These are phyloP conservation scores for Eupithecia exiguata DNA, from an alignment of 2,888 invertebrate species.

Conservation along the genomic window DNA sequence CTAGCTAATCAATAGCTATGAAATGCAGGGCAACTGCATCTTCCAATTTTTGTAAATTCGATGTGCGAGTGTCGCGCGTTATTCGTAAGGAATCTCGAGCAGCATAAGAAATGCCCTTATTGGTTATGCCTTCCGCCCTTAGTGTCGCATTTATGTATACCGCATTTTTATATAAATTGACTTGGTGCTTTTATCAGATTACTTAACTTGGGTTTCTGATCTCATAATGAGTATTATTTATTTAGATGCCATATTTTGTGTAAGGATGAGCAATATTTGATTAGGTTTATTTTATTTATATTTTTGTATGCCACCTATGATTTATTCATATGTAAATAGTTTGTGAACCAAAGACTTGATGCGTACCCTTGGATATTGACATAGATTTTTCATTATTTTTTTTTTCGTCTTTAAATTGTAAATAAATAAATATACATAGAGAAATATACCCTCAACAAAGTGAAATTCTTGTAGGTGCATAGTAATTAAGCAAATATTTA, in stretches of 20 bases:
- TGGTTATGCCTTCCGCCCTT: neutral
- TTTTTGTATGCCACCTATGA: constrained; percentile 61
- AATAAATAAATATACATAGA: constrained; percentile 59
- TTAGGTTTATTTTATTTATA: constrained; percentile 72
- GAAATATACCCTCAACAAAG: constrained; percentile 59
- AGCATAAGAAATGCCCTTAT: neutral
- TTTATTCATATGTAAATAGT: constrained; percentile 68
- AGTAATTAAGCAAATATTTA: constrained; percentile 47
- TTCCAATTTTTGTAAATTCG: neutral
- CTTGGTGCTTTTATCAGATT: constrained; percentile 69
- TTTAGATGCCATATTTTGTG: constrained; percentile 81
- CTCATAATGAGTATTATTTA: constrained; percentile 83
- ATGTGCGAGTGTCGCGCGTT: neutral
- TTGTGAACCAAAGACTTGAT: constrained; percentile 77
- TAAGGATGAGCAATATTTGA: constrained; percentile 69
- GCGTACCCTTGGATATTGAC: constrained; percentile 68
- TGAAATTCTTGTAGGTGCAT: constrained; percentile 60
- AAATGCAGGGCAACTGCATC: neutral
- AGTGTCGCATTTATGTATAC: neutral
- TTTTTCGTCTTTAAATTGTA: constrained; percentile 58
- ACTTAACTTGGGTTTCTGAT: constrained; percentile 78
- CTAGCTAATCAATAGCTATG: neutral
- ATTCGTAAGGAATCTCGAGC: neutral
- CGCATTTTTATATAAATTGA: constrained; percentile 51
- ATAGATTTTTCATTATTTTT: constrained; percentile 53